Evolutionary conservation across 1,140 invertebrate genomes (phyloP).

Genomic region (Vanessa atalanta): DNA sequence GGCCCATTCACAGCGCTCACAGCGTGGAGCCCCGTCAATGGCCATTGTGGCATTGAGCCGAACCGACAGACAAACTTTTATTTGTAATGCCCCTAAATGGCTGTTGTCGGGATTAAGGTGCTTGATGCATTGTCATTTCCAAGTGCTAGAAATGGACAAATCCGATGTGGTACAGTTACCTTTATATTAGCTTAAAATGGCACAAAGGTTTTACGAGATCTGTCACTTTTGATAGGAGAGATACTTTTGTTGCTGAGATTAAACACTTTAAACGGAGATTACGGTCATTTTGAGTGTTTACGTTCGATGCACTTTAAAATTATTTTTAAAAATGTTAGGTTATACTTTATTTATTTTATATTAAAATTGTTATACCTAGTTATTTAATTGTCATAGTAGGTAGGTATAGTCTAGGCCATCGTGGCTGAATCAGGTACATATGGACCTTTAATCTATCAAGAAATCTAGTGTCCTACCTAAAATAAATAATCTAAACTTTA

Average conservation of each 20-base stretch:
- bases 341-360: too few species aligned
- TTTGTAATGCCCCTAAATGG: slow-evolving; percentile 78
- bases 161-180: slow-evolving; percentile 42
- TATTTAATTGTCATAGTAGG: too few species aligned
- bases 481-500: too few species aligned
- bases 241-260: slow-evolving; percentile 59
- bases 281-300: slow-evolving; percentile 19
- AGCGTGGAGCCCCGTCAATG: slow-evolving; percentile 75
- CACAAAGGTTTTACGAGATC: slow-evolving; percentile 64
- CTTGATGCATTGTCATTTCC: slow-evolving; percentile 66
- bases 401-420: too few species aligned
- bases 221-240: slow-evolving; percentile 65
- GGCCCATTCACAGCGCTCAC: slow-evolving; percentile 69
- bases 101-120: slow-evolving; percentile 77
- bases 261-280: slow-evolving; percentile 53
- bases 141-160: slow-evolving; percentile 61
- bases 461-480: too few species aligned
- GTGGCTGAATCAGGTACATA: too few species aligned
- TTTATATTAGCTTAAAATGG: slow-evolving; percentile 51
- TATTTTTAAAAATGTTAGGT: not conserved
- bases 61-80: slow-evolving; percentile 74
- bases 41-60: slow-evolving; percentile 69
- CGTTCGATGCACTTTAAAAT: slow-evolving; percentile 1
- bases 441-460: too few species aligned
- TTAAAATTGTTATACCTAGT: too few species aligned